Percentiles rank a stretch among this genome's conserved stretches.
Evolutionary conservation across 2,797 vertebrate species (phyloP).

Genomic region (Gallinago stenura): DNA sequence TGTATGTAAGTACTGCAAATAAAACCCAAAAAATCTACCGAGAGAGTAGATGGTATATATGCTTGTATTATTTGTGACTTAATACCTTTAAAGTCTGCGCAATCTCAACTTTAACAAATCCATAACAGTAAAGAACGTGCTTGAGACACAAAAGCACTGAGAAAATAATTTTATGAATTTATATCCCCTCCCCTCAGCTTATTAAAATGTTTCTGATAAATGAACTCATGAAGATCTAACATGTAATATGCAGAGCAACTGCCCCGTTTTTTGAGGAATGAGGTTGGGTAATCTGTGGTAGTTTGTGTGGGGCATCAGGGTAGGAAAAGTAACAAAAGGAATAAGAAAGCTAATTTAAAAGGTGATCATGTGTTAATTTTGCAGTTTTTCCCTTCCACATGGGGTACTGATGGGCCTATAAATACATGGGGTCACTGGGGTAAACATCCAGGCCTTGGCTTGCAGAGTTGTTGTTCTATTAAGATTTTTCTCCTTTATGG

Average conservation of each 20-base stretch:
- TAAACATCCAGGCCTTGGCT: background rate
- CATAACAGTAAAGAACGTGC: background rate
- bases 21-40: background rate
- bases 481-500: background rate
- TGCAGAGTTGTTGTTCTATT: background rate
- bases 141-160: background rate
- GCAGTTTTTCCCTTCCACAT: constrained; percentile 25
- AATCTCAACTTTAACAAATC: background rate
- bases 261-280: background rate
- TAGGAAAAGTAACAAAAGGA: constrained; percentile 40
- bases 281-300: background rate
- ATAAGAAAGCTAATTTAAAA: constrained; percentile 76
- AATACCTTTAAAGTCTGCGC: background rate
- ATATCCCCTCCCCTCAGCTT: background rate
- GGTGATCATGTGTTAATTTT: constrained; percentile 70
- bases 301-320: background rate
- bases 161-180: background rate
- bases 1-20: background rate
- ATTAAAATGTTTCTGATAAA: constrained; percentile 1
- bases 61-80: background rate
- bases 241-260: background rate
- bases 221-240: background rate
- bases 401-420: background rate
- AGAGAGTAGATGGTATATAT: background rate
- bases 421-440: background rate